Base-by-base conservation (phyloP, 92 coral and sea anemone species). In the Bergia sp. region DNA sequence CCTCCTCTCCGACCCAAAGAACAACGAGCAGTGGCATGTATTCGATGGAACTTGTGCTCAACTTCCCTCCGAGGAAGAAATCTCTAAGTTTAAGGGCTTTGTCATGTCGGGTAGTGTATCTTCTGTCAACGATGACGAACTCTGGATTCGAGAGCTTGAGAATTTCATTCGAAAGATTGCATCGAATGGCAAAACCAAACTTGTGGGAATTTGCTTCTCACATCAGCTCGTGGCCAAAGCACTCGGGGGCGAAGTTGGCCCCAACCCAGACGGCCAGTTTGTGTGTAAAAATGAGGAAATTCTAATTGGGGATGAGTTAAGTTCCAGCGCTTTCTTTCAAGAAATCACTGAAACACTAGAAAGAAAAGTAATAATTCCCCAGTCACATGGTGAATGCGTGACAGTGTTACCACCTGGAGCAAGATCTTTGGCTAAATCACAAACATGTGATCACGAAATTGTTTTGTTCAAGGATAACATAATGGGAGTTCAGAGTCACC, bases 261-360 rank as follows among this genome's bases (percentile, higher is more conserved):
- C 76, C 66, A 88, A 88, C 69, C 91, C 91, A 61, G 85, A 85
- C 50, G 79, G 79, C 7, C 79, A 73, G 45, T 81, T 88, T 23
- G 81, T 88, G 37, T 88, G 91, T 44, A 71, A 88, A 65, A 88
- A 88, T 45, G 91, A 88, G 65, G 67, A 80, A 81, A 88, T 88
- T 81, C 81, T 65, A 85, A 65, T 88, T 40, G 57, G 80, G 42
- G 57, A 88, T 12, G 86, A 58, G 21, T 61, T 39, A 42, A 88
- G 76, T 21, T 39, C 77, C 4, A 40, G 76, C 3, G 37, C 23
- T 58, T 88, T 72, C 37, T 45, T 88, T 47, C 44, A 81, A 69
- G 77, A 81, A 81, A 88, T 88, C 66, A 49, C 53, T 44, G 80
- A 66, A 47, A 39, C 76, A 13, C 13, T 81, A 37, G 71, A 37